Evolutionary conservation across 1,140 invertebrate species (phyloP), one percentile per base, ranked within the genome.

Genomic region (Probaryconus sp.): DNA sequence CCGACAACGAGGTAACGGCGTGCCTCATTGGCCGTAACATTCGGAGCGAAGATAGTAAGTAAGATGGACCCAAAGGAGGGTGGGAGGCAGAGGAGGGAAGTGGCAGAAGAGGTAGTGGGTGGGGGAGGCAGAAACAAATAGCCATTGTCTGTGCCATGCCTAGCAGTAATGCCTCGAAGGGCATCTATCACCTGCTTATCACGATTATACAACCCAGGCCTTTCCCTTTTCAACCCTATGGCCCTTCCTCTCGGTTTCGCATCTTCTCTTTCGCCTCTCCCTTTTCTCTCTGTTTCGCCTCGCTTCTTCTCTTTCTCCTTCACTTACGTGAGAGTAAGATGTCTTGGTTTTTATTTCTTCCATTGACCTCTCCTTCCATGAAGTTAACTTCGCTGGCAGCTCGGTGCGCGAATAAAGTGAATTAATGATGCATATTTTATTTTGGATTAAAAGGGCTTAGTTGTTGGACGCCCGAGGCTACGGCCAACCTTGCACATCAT

Each of bases 101-200:
- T n/a, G n/a, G n/a, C n/a, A n/a, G n/a, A n/a, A 76, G 71, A 73
- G 76, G 69, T 42, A 73, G 68, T 64, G 42, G 33, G 61, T 43
- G 69, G 79, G 74, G 37, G 74, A 83, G 81, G 79, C 75, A 85
- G 85, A 87, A 88, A 88, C 85, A 87, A 87, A 88, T 86, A 87
- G 85, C 86, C 81, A 88, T 87, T 87, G 84, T 87, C 80, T 82
- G 83, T 74, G 77, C 11, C 68, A 68, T 78, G 71, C 76, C 70
- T 78, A 82, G 79, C 85, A 81, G 79, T 83, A 85, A 81, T 77
- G 76, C 81, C 80, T 81, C 72, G 67, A 84, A 80, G 82, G 80
- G 83, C 85, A 88, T 88, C 85, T 88, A 87, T 88, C 86, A 88
- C 86, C 85, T 86, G 86, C 85, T 88, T 88, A 88, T 88, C 86